Base-by-base conservation (phyloP, 2,113 vertebrate genomes). In the Toxostoma redivivum region DNA sequence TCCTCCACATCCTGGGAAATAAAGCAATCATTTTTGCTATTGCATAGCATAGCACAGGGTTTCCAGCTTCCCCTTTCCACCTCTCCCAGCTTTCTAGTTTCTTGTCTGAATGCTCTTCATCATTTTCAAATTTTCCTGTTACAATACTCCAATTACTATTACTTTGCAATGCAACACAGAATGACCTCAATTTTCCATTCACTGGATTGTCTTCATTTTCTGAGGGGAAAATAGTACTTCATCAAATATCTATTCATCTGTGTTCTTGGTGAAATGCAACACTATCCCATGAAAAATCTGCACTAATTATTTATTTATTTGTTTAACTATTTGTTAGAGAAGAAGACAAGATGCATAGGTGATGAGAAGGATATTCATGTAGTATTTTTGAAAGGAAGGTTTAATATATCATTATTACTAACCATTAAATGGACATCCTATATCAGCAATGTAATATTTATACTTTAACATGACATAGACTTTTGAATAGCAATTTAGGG, bases 61-160 rank as follows among this genome's bases (percentile, higher is more conserved):
- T 92, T 84, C 69, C 72, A 85, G 16, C n/a, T 90, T 94, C 37
- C 51, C 60, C 57, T 60, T 96, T 96, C 95, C 87, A 97, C 92
- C 90, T 97, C 81, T 94, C 45, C 18, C 92, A 95, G 72, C 64
- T 93, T 97, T 95, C 81, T 83, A 58, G 58, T 92, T 97, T 96
- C 67, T 94, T 96, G 80, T 97, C 84, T 97, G 94, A 97, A 97
- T 91, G 81, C 77, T 89, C 66, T 94, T 97, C 95, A 97, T 96
- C 51, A 94, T 97, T 97, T 98, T 96, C 84, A 96, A 92, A 96
- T 97, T 97, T 97, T 96, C 91, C 71, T 97, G 96, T 95, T 91
- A 71, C 92, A 96, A 87, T 88, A 86, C 64, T 91, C 91, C 95
- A 96, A 86, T 95, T 95, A 83, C 88, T 93, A 92, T 97, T 94